Evolutionary conservation across 2,888 invertebrate genomes (phyloP), one percentile per base, ranked within the genome.

Genomic region (Cephus pulcher): DNA sequence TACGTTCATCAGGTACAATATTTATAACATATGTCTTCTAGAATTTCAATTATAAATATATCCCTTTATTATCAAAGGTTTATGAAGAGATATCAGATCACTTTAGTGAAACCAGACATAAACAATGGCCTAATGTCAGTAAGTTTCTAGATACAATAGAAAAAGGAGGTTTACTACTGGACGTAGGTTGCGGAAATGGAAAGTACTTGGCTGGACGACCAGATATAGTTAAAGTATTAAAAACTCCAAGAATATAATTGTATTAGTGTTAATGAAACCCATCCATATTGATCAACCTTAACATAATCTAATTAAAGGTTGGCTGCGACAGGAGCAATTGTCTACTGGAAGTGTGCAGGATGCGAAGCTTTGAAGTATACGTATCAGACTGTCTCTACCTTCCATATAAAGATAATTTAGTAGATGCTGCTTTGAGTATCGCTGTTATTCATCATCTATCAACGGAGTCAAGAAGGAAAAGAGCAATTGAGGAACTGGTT

Each of bases 121-220:
- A 96, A 86, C 96, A 97, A 32, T 99, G 99, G 99, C 98, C 98
- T 0, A 95, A 95, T 83, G 98, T 99, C 1, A 93, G 94, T 0
- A 93, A 95, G 83, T 99, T 99, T 92, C 92, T 98, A 37, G 91
- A 93, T 30, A 92, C 92, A 9, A 94, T 97, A 82, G 90, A 94
- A 0, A 79, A 90, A 0, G 97, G 96, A 0, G 94, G 96, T 1
- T 89, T 98, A 12, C 89, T 99, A 23, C 89, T 98, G 6, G 99
- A 99, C 92, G 94, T 99, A 69, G 99, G 99, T 11, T 98, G 99
- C 91, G 99, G 99, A 12, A 99, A 99, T 93, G 99, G 99, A 70
- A 99, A 99, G 93, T 99, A 99, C 92, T 94, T 99, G 78, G 73
- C 77, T 1, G 84, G 80, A 69, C 80, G 82, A 69, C 78, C 85